Evolutionary conservation across 2,113 vertebrate genomes (phyloP), one percentile per base, ranked within the genome.

Genomic region (Phyllopteryx taeniolatus): DNA sequence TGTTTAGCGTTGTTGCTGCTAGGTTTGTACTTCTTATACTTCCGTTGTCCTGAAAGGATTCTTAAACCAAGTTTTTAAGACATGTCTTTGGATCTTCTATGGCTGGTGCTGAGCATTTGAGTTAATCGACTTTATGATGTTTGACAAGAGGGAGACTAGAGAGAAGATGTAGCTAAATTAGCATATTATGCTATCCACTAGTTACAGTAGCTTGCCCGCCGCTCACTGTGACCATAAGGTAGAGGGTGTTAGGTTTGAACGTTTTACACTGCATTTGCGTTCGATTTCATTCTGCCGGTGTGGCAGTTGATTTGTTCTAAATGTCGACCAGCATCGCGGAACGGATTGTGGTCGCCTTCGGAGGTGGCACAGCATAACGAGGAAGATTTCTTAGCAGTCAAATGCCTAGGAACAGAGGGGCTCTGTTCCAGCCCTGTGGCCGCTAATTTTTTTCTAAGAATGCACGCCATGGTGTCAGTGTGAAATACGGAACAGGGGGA

Each of bases 401-500:
- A 77, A 86, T 71, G 71, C 82, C 70, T 72, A 27, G 5, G 15
- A 87, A 87, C 82, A 88, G 72, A 71, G 65, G 57, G 71, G 68
- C 77, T 75, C 82, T 84, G 80, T 85, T 85, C 72, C 47, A 61
- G 70, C 73, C 59, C 75, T 46, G 66, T 67, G 78, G 81, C 77
- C 68, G 81, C 79, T 82, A 73, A 74, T 80, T 79, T 79, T 56
- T 61, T 46, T 11, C 74, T 46, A 79, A 75, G 85, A 86, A 88
- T 82, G 81, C 72, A 79, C 70, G 69, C 78, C 62, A 76, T 70
- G 78, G 83, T 86, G 85, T 83, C 76, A 81, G 77, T 81, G 79
- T 83, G 84, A 88, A 87, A 86, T 81, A 83, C 71, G 74, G 78
- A 84, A 83, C 79, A 81, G 76, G 74, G 77, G 78, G 69, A 73